Evolutionary conservation across 2,797 vertebrate species (phyloP).

Genomic region (Falco berigora): DNA sequence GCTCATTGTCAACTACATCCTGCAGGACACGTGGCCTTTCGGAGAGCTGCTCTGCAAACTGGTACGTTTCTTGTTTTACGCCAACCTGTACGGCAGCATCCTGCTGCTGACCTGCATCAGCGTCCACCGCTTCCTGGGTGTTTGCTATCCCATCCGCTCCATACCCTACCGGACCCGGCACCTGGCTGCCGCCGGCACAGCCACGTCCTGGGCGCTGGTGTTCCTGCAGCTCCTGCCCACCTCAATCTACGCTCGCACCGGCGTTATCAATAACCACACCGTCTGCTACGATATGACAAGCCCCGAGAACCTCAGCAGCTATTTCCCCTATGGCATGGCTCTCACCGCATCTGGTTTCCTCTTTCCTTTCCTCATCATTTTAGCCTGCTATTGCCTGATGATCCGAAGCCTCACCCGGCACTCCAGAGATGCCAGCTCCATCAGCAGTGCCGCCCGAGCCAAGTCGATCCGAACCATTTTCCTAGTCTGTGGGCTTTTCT

Average conservation of each 20-base stretch:
- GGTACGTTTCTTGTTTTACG: constrained; percentile 59
- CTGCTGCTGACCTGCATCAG: constrained; percentile 71
- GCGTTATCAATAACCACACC: neutral
- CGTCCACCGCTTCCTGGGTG: constrained; percentile 42
- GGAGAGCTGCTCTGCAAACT: constrained; percentile 59
- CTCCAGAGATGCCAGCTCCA: neutral
- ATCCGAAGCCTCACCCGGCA: constrained; percentile 39
- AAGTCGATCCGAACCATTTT: constrained; percentile 58
- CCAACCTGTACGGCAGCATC: constrained; percentile 69
- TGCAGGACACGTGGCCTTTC: constrained; percentile 62
- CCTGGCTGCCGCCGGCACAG: neutral
- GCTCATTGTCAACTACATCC: constrained; percentile 57
- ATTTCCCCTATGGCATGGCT: constrained; percentile 33
- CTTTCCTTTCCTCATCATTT: constrained; percentile 53
- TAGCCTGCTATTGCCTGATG: constrained; percentile 59
- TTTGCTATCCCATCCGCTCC: neutral
- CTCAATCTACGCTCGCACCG: constrained; percentile 45
- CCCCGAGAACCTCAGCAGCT: constrained; percentile 26
- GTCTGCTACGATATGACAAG: constrained; percentile 66
- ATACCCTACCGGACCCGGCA: neutral
- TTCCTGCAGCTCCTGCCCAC: constrained; percentile 58
- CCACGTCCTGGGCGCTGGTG: constrained; percentile 43
- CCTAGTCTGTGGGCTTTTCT: constrained; percentile 44
- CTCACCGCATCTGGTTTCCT: constrained; percentile 35
- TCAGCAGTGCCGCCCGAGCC: neutral